A percentile compares a stretch with the other conserved stretches of the same genome.
Conservation (phyloP, 1,140 invertebrate species). For the Sinella curviseta region DNA sequence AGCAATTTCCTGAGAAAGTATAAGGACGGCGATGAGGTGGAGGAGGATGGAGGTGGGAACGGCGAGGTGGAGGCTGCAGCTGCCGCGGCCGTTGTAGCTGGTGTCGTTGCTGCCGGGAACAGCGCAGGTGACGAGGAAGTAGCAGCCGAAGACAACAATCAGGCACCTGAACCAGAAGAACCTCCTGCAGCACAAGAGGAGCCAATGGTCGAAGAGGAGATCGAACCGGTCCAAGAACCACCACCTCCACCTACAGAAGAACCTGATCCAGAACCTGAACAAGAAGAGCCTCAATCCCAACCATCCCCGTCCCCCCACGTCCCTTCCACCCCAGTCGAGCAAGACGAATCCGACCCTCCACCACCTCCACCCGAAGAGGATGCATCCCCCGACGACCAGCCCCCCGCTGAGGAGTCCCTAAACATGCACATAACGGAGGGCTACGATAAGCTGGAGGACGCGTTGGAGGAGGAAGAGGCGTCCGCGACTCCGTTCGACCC, state of each 20-base stretch:
- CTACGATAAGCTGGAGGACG: conserved; percentile 14
- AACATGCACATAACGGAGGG: background rate
- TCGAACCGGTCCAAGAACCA: background rate
- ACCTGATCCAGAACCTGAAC: conserved; percentile 8
- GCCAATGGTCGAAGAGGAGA: background rate
- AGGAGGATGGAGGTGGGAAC: background rate
- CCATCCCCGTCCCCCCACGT: background rate
- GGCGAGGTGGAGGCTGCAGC: conserved; percentile 12
- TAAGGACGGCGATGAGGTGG: conserved; percentile 16
- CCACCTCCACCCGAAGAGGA: conserved; percentile 9
- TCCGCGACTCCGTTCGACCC: background rate
- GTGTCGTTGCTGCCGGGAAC: background rate
- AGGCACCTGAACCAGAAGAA: background rate
- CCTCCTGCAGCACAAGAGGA: background rate
- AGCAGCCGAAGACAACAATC: background rate
- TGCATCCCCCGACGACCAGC: background rate
- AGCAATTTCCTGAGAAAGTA: conserved; percentile 68
- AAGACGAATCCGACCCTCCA: background rate
- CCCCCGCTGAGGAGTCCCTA: background rate
- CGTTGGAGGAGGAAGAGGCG: background rate
- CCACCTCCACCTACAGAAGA: background rate
- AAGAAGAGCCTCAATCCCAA: background rate
- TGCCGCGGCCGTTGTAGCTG: background rate
- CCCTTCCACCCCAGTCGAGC: too few species aligned
- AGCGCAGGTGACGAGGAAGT: background rate